Percentiles rank a stretch among this genome's conserved stretches.
Evolutionary conservation across 2,888 invertebrate genomes (phyloP).

Genomic region (Dasysyrphus tricinctus): DNA sequence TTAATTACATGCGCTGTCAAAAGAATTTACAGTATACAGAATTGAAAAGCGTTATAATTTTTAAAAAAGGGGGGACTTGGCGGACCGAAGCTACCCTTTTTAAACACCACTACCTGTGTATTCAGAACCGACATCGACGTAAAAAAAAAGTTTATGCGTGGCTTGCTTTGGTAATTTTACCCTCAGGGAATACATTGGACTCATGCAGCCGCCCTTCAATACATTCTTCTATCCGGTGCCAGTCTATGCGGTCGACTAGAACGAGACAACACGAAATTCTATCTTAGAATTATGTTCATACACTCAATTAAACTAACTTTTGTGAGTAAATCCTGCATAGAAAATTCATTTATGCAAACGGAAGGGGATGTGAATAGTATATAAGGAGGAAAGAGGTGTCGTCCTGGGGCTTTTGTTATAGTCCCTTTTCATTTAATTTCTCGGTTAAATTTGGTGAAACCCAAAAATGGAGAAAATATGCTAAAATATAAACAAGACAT

Average conservation of each 20-base stretch:
- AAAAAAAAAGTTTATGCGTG: neutral
- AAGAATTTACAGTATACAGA: constrained; percentile 69
- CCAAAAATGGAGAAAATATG: constrained; percentile 65
- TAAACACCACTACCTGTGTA: constrained; percentile 1
- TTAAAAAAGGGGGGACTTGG: neutral
- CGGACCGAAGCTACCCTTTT: neutral
- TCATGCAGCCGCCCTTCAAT: neutral
- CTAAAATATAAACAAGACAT: constrained; percentile 45
- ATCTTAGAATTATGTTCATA: constrained; percentile 73
- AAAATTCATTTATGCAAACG: constrained; percentile 53
- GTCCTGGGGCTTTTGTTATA: constrained; percentile 16
- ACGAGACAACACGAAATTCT: constrained; percentile 50
- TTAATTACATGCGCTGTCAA: constrained; percentile 71
- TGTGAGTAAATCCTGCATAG: constrained; percentile 61
- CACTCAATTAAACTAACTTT: constrained; percentile 76
- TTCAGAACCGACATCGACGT: neutral
- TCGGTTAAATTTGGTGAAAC: constrained; percentile 47
- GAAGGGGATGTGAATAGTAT: constrained; percentile 29
- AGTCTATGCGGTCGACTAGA: neutral
- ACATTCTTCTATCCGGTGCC: neutral
- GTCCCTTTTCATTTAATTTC: constrained; percentile 9
- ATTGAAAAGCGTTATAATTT: constrained; percentile 55
- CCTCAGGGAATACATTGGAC: constrained; percentile 5
- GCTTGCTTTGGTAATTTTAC: neutral
- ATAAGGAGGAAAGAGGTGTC: neutral